Evolutionary conservation across 2,888 invertebrate genomes (phyloP), one percentile per base, ranked within the genome.

Genomic region (Xylocampa areola): DNA sequence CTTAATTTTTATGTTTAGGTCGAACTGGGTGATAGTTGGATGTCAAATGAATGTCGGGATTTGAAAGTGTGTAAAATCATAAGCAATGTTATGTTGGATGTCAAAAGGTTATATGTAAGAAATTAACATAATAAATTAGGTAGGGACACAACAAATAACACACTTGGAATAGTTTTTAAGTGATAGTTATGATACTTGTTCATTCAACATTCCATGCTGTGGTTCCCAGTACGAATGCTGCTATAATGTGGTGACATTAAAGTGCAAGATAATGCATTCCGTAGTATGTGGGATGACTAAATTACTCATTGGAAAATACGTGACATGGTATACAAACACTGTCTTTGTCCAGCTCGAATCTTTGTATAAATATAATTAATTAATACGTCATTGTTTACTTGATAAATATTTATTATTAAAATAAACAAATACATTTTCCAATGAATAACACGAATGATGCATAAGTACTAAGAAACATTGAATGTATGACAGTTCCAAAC

Each of bases 151-250:
- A 57, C 25, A 50, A 35, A 67, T 59, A 17, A 49, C 25, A 33
- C 4, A 33, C 17, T 57, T 21, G 39, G 50, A 25, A 47, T 40
- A n/a, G 11, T 39, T 48, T 43, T 47, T 8, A 60, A 58, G 60
- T 73, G 71, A 63, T 58, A 37, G 53, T 40, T 13, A 60, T 43
- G 50, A 65, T 70, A 59, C 61, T 72, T 72, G 67, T 66, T 82
- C 89, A 90, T 90, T 85, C 88, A 80, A 82, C 90, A 91, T 90
- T 88, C 88, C 91, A 91, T 91, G 91, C 91, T 87, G 80, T 84
- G 85, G 79, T 79, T 77, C 72, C 64, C 77, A 77, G 73, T 80
- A 79, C 77, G 73, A 79, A 86, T 86, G 84, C 85, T 76, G 75
- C 86, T 86, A 84, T 75, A 75, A 76, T 81, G 79, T 77, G 69